Percentiles rank a stretch among this genome's conserved stretches.
phyloP scores from a whole-genome alignment of 2,113 vertebrate species.

The Calyptomena viridis region DNA sequence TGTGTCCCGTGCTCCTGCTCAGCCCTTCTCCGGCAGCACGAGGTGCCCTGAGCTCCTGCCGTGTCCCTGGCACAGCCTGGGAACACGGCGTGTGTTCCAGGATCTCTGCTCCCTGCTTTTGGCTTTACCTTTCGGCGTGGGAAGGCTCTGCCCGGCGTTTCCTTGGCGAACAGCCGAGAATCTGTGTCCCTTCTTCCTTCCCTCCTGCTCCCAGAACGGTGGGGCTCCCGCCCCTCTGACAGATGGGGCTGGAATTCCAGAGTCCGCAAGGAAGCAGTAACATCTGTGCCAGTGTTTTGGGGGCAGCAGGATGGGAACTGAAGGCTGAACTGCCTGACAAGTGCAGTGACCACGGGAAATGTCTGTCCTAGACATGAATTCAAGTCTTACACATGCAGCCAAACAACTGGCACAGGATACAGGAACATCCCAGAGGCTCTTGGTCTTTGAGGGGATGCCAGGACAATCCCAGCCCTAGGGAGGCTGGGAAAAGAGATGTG shows the following conservation, averaged over 20 bases:
- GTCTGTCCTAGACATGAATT: fast-evolving
- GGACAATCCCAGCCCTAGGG: neutral
- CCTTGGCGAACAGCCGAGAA: neutral
- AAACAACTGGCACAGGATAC: neutral
- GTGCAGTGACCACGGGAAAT: neutral
- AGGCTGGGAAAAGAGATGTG: neutral
- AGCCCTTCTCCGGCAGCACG: neutral
- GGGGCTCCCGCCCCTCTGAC: neutral
- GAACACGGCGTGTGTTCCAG: fast-evolving
- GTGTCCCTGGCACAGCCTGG: fast-evolving
- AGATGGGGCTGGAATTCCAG: neutral
- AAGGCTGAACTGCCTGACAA: neutral
- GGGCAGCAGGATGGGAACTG: neutral
- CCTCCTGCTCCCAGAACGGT: neutral
- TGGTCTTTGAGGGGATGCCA: neutral
- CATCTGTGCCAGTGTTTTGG: neutral
- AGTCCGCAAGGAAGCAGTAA: neutral
- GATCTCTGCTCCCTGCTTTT: fast-evolving
- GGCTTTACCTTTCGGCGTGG: neutral
- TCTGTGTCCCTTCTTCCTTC: fast-evolving
- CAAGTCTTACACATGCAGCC: fast-evolving
- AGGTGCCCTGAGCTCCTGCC: neutral
- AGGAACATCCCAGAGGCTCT: fast-evolving
- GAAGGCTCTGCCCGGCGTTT: neutral
- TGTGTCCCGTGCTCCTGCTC: neutral